These are phyloP conservation scores for Pseudomyrmex dendroicus DNA, from an alignment of 1,140 invertebrate species.

Conservation along the genomic window DNA sequence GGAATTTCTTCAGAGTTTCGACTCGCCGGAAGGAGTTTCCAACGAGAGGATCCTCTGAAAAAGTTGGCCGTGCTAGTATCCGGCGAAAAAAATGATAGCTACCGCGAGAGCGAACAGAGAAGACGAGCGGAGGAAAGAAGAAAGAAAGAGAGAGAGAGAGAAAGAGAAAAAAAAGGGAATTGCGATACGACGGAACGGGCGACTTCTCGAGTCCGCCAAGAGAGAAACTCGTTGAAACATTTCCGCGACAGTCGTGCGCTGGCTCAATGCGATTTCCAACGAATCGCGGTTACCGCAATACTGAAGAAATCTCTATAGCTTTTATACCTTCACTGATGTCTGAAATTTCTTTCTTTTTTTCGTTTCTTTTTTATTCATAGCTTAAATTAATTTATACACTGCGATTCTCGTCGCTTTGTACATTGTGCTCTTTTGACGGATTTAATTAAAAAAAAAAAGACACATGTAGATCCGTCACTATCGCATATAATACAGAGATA, in stretches of 20 bases:
- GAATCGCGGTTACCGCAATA: conserved; percentile 41
- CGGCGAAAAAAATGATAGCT: conserved; percentile 60
- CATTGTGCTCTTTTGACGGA: too few relatives aligned
- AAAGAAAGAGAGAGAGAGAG: not conserved
- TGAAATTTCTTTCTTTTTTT: conserved; percentile 3
- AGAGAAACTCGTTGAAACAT: conserved; percentile 59
- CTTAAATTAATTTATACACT: conserved; percentile 22
- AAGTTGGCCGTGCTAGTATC: conserved; percentile 59
- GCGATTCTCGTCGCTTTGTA: not conserved
- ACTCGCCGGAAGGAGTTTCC: conserved; percentile 59
- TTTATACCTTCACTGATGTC: conserved; percentile 12
- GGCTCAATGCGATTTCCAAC: conserved; percentile 53
- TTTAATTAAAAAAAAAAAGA: conserved; percentile 2
- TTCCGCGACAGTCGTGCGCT: conserved; percentile 47
- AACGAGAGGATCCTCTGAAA: conserved; percentile 41
- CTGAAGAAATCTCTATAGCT: conserved; percentile 42
- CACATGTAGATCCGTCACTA: not conserved
- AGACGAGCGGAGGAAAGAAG: conserved; percentile 40
- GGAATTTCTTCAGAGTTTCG: conserved; percentile 53
- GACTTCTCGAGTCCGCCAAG: conserved; percentile 48
- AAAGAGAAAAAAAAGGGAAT: conserved; percentile 19
- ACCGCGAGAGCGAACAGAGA: conserved; percentile 47
- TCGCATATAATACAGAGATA: not conserved
- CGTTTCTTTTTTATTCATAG: conserved; percentile 6
- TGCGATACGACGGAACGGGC: conserved; percentile 39